Base-by-base conservation (phyloP, 2,888 invertebrate genomes). In the Lithodes maja region DNA sequence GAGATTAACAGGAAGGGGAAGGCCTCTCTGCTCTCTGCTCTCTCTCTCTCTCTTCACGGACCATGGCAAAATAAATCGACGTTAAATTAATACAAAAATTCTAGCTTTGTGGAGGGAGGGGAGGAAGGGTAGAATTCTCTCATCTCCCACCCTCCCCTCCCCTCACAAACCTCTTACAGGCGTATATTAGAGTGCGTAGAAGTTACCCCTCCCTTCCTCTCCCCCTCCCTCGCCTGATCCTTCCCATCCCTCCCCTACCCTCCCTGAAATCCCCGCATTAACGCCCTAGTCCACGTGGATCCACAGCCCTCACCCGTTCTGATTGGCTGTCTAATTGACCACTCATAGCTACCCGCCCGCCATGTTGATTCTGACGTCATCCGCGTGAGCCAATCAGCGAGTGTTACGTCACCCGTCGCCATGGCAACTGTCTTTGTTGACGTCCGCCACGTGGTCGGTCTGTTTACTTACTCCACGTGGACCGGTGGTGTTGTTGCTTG, bases 1-100 rank as follows among this genome's bases (percentile, higher is more conserved):
- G 33, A 33, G 33, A 33, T 33, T 33, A 33, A 15, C 7, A 15
- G 68, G 15, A 68, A 17, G 74, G 74, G 3, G 17, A 3, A 0
- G 3, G n/a, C 3, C 61, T 61, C 61, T 61, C 61, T 61, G 7
- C 61, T 61, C 61, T 12, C 61, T 33, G 9, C 33, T 33, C 77
- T 77, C 77, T 77, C 77, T 33, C 77, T 33, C 33, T 33, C 77
- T 33, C 77, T 77, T 61, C 61, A 61, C 61, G 61, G 61, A 7
- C 61, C 61, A 61, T 61, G 61, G 61, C 61, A 61, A 61, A 61
- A 61, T 61, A 61, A 61, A 61, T 61, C 61, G 61, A 61, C 61
- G 61, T 61, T 61, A 61, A 61, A 61, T 61, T 61, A 61, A 61
- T 61, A 61, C 61, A 61, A 61, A 61, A 61, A 61, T 61, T 61